phyloP scores from a whole-genome alignment of 2,888 invertebrate genomes.

The Noctua pronuba region DNA sequence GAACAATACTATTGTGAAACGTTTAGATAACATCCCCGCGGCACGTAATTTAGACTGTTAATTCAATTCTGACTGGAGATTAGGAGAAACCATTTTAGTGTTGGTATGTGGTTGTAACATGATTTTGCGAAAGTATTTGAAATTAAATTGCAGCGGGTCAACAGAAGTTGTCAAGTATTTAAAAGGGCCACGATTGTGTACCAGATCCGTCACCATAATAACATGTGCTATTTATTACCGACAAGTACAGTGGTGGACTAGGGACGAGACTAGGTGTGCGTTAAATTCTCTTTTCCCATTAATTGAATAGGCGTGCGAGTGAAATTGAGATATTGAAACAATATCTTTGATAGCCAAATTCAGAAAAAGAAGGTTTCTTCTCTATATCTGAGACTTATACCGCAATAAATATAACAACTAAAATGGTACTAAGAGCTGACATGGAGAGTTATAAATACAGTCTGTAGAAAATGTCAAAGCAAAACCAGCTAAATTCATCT shows the following conservation, averaged over 20 bases:
- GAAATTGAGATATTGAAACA: not conserved
- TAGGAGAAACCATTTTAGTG: slow-evolving; percentile 63
- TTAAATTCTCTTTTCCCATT: not conserved
- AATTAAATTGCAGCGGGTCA: not conserved
- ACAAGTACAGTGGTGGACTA: not conserved
- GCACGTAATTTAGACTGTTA: slow-evolving; percentile 78
- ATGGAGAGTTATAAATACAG: not conserved
- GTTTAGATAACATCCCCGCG: slow-evolving; percentile 85
- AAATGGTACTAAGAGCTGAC: not conserved
- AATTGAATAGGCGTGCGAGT: no score
- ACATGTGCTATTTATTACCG: not conserved
- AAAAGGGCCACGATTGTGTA: not conserved
- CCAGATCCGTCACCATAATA: not conserved
- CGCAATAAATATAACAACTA: not conserved
- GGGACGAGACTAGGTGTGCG: not conserved
- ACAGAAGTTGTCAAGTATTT: not conserved
- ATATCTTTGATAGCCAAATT: not conserved
- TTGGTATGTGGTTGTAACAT: slow-evolving; percentile 52
- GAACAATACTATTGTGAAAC: slow-evolving; percentile 88
- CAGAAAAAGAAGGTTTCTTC: not conserved
- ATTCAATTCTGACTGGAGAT: slow-evolving; percentile 76
- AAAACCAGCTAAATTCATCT: not conserved
- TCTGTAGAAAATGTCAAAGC: not conserved
- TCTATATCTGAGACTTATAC: not conserved
- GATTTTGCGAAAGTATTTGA: slow-evolving; percentile 37